These are phyloP conservation scores for Leptinotarsa texana DNA, from an alignment of 1,140 invertebrate species.

Conservation along the genomic window DNA sequence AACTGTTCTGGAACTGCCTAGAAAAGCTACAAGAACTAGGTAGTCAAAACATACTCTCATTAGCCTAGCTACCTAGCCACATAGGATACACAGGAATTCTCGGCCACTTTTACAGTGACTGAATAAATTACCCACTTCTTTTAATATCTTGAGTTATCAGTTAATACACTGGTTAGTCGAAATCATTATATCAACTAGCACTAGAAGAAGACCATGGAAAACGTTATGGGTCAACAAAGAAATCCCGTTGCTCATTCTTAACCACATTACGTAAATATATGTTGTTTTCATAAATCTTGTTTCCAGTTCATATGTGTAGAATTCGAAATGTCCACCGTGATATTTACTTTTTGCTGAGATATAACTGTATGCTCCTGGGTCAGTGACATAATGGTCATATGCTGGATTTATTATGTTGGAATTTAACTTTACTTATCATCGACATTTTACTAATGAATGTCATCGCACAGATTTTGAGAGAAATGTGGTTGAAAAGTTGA, in stretches of 20 bases:
- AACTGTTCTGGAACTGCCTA: too few relatives aligned
- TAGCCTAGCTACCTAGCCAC: too few relatives aligned
- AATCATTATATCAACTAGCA: neutral
- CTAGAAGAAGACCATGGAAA: neutral
- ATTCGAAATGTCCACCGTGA: too few relatives aligned
- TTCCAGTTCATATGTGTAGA: neutral
- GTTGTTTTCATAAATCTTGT: neutral
- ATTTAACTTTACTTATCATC: neutral
- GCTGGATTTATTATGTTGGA: neutral
- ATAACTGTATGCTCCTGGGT: neutral
- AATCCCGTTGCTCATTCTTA: neutral
- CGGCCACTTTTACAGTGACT: too few relatives aligned
- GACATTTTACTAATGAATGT: neutral
- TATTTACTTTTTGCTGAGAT: neutral
- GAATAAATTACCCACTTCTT: too few relatives aligned
- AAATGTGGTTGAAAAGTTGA: too few relatives aligned
- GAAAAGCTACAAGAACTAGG: too few relatives aligned
- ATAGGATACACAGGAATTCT: too few relatives aligned
- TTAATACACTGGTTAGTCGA: neutral
- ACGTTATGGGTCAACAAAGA: neutral
- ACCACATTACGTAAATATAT: neutral
- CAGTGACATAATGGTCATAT: neutral
- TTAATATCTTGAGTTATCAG: too few relatives aligned
- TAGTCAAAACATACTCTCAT: too few relatives aligned
- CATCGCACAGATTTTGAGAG: neutral